phyloP scores from a whole-genome alignment of 2,113 vertebrate species.

The Eurypyga helias region DNA sequence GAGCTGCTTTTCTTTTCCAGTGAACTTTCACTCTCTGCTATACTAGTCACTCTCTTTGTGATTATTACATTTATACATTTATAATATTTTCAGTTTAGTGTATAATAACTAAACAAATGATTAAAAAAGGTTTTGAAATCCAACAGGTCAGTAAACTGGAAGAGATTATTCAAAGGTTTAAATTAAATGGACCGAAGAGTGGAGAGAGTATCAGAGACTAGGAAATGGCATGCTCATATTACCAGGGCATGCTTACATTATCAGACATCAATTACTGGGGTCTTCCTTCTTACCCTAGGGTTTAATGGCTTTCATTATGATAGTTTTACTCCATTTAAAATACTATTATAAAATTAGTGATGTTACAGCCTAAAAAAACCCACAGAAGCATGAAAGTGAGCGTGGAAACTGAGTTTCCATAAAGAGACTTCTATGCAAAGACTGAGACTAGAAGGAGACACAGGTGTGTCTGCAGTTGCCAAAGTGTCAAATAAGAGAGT shows the following conservation, averaged over 20 bases:
- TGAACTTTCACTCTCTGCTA: neutral
- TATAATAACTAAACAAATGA: neutral
- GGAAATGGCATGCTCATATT: neutral
- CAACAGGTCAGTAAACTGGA: neutral
- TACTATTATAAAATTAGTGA: neutral
- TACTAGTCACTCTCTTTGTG: neutral
- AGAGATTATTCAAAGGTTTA: neutral
- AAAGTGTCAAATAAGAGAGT: neutral
- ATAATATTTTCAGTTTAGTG: neutral
- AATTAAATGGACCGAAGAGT: neutral
- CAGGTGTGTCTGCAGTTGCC: neutral
- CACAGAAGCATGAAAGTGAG: neutral
- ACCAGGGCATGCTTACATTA: neutral
- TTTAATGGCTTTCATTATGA: neutral
- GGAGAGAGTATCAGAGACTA: neutral
- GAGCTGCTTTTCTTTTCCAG: neutral
- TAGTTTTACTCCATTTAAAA: neutral
- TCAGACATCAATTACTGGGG: neutral
- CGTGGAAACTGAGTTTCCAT: accelerated
- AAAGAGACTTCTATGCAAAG: neutral
- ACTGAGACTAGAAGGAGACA: neutral
- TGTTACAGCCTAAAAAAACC: neutral
- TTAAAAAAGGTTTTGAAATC: neutral
- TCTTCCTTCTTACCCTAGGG: neutral
- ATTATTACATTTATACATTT: neutral